These are phyloP conservation scores for Castor canadensis DNA, from an alignment of 2,113 vertebrate species.

Conservation along the genomic window DNA sequence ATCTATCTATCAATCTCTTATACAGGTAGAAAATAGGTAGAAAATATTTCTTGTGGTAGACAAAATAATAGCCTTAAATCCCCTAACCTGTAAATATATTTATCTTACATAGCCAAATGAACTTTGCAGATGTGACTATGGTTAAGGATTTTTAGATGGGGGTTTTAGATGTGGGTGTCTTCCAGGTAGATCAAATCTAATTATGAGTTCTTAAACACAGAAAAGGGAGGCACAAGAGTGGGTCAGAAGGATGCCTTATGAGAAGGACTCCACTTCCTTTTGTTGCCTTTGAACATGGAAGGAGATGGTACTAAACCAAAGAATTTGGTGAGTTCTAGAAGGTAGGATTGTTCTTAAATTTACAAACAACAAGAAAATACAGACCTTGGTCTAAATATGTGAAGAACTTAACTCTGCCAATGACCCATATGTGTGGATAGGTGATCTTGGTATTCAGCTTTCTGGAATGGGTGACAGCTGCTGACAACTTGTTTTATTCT, in stretches of 20 bases:
- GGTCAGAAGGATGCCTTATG: accelerated
- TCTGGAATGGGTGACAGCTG: accelerated
- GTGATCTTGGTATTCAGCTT: not conserved
- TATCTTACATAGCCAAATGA: not conserved
- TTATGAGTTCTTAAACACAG: not conserved
- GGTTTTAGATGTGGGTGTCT: not conserved
- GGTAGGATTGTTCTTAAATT: not conserved
- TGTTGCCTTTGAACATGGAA: not conserved
- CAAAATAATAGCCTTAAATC: not conserved
- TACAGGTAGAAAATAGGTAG: no score
- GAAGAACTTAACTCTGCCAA: not conserved
- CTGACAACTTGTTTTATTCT: not conserved
- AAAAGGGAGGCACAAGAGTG: not conserved
- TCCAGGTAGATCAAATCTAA: not conserved
- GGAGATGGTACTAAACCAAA: not conserved
- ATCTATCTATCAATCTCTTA: no score
- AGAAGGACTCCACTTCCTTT: accelerated
- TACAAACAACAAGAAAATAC: not conserved
- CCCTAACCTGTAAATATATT: not conserved
- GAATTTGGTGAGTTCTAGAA: not conserved
- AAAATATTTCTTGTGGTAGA: not conserved
- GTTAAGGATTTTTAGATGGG: not conserved
- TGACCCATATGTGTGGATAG: not conserved
- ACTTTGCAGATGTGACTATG: not conserved
- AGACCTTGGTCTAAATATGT: not conserved